Evolutionary conservation across 2,888 invertebrate species (phyloP).

Genomic region (Leptodirus hochenwartii): DNA sequence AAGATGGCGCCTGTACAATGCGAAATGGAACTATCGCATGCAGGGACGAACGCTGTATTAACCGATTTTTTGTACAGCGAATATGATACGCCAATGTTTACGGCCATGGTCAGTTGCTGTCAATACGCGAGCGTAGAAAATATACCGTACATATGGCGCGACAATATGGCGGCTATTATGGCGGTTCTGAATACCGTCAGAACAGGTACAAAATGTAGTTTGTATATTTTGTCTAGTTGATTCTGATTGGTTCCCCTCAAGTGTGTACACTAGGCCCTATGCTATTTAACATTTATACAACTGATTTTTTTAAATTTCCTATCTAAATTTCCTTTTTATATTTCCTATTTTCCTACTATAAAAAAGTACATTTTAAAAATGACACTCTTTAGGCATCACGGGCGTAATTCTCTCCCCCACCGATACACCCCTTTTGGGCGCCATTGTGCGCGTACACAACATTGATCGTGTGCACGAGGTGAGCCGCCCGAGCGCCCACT

Average conservation of each 20-base stretch:
- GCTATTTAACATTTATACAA: conserved; percentile 3
- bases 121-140: conserved; percentile 52
- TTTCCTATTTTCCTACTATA: conserved; percentile 1
- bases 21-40: not conserved
- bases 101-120: conserved; percentile 64
- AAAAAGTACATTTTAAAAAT: conserved; percentile 29
- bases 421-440: conserved; percentile 8
- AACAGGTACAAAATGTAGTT: conserved; percentile 31
- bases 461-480: conserved; percentile 36
- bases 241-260: not conserved
- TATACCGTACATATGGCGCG: conserved; percentile 55
- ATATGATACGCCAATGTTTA: conserved; percentile 46
- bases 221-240: conserved; percentile 6
- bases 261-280: not conserved
- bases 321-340: conserved; percentile 1
- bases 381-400: conserved; percentile 6
- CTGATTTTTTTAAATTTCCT: not conserved
- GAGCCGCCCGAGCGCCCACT: conserved; percentile 49
- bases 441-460: conserved; percentile 7
- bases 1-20: not conserved
- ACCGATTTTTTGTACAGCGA: conserved; percentile 41
- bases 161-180: conserved; percentile 43
- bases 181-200: conserved; percentile 40
- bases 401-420: conserved; percentile 7
- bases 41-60: conserved; percentile 30